Conservation (phyloP, 1,140 invertebrate species). For the Cotesia typhae region DNA sequence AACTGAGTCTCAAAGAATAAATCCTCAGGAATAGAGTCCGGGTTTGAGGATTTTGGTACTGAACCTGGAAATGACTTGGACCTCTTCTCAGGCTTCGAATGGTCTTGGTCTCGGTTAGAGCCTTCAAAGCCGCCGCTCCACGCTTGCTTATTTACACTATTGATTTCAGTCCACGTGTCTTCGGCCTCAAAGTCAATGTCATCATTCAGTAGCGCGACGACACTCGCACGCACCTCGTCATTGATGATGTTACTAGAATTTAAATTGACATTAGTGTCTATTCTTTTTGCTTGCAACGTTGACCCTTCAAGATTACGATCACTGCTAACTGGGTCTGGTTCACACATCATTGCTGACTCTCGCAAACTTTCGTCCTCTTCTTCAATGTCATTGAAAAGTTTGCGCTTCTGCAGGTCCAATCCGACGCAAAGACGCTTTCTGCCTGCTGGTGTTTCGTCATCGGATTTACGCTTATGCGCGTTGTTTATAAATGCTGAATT, state of each 20-base stretch:
- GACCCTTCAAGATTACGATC: background rate
- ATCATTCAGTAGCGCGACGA: constrained; percentile 47
- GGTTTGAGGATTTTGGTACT: background rate
- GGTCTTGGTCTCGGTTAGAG: background rate
- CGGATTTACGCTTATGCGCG: constrained; percentile 35
- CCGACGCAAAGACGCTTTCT: constrained; percentile 49
- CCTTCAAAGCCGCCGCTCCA: constrained; percentile 21
- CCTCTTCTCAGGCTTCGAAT: background rate
- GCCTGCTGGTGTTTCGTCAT: constrained; percentile 46
- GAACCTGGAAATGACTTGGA: background rate
- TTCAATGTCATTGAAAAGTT: constrained; percentile 45
- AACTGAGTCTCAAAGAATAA: constrained; percentile 42
- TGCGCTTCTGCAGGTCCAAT: constrained; percentile 45
- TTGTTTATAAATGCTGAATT: constrained; percentile 17
- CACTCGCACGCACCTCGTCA: constrained; percentile 46
- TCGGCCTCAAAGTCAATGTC: constrained; percentile 39
- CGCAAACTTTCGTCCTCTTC: background rate
- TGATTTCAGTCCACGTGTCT: constrained; percentile 15
- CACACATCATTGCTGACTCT: constrained; percentile 29
- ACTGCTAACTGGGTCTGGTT: constrained; percentile 5
- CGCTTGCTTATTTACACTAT: background rate
- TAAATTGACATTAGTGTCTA: constrained; percentile 3
- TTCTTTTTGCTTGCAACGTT: constrained; percentile 2
- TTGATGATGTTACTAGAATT: constrained; percentile 14
- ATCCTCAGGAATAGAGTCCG: constrained; percentile 41